Percentiles rank a stretch among this genome's conserved stretches.
phyloP scores from a whole-genome alignment of 2,113 vertebrate species.

The Leptosomus discolor region DNA sequence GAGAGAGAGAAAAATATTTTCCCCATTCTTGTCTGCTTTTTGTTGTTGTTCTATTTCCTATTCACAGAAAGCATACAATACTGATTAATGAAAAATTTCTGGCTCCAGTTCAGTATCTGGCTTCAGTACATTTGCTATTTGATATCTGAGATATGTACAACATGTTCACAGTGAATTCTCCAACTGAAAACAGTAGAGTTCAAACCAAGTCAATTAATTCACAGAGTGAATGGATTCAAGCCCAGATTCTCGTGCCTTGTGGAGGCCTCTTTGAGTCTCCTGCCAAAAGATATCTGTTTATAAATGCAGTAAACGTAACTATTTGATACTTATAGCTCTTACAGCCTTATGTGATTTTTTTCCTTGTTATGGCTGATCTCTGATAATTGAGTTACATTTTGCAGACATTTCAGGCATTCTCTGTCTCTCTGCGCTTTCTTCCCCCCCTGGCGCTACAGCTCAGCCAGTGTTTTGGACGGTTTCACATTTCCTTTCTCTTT shows the following conservation, averaged over 20 bases:
- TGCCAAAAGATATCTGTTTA: conserved; percentile 85
- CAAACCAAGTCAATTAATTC: conserved; percentile 88
- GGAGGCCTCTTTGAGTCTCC: conserved; percentile 79
- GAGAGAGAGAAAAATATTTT: conserved; percentile 71
- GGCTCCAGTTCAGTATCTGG: conserved; percentile 80
- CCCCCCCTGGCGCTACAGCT: conserved; percentile 4
- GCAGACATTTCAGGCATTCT: conserved; percentile 61
- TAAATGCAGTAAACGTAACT: conserved; percentile 78
- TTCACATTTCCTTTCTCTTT: conserved; percentile 40
- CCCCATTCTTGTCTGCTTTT: conserved; percentile 72
- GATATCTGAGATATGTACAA: conserved; percentile 87
- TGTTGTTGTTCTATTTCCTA: conserved; percentile 77
- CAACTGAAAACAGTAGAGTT: conserved; percentile 87
- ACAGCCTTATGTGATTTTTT: conserved; percentile 71
- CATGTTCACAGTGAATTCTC: conserved; percentile 88
- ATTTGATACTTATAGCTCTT: conserved; percentile 76
- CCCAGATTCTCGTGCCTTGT: conserved; percentile 81
- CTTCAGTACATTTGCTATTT: conserved; percentile 85
- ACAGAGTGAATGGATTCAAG: conserved; percentile 84
- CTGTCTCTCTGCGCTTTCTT: conserved; percentile 43
- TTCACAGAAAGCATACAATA: conserved; percentile 76
- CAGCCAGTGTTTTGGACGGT: conserved; percentile 41
- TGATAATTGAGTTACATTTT: conserved; percentile 72
- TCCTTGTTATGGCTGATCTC: conserved; percentile 70
- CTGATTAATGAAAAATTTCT: conserved; percentile 80